Conservation (phyloP, 2,797 vertebrate species). For the Parambassis ranga region DNA sequence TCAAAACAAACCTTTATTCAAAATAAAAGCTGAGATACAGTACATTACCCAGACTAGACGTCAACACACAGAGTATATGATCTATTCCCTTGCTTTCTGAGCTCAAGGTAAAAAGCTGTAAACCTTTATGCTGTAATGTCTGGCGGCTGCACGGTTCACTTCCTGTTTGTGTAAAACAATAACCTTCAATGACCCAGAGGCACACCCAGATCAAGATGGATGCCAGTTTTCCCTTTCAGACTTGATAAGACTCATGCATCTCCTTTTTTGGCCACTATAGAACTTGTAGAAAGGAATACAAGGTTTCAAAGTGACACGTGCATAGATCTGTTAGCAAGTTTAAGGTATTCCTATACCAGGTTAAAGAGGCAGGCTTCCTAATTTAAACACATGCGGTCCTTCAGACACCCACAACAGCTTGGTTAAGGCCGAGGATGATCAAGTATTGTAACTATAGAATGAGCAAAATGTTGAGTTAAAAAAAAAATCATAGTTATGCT, state of each 20-base stretch:
- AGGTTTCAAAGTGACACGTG: constrained; percentile 63
- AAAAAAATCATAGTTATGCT: constrained; percentile 7
- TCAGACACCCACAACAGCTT: constrained; percentile 24
- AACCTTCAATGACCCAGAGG: background rate
- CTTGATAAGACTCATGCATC: constrained; percentile 29
- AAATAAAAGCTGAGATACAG: constrained; percentile 54
- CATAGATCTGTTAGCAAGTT: constrained; percentile 62
- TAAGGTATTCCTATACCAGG: constrained; percentile 9
- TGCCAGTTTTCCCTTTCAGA: background rate
- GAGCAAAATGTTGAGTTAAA: background rate
- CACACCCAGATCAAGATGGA: constrained; percentile 16
- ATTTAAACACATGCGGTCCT: constrained; percentile 1
- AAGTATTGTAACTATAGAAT: constrained; percentile 8
- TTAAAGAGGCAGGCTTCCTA: constrained; percentile 4
- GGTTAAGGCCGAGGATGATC: constrained; percentile 59
- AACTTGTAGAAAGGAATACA: constrained; percentile 36
- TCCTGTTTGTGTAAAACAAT: constrained; percentile 22
- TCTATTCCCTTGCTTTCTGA: constrained; percentile 28
- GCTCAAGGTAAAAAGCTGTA: constrained; percentile 33
- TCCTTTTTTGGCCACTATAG: constrained; percentile 24
- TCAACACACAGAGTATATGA: constrained; percentile 43
- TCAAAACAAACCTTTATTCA: constrained; percentile 67
- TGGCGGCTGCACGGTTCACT: background rate
- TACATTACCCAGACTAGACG: constrained; percentile 53
- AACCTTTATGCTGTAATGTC: constrained; percentile 28